These are phyloP conservation scores for Bombus waltoni DNA, from an alignment of 1,140 invertebrate genomes.

Conservation along the genomic window DNA sequence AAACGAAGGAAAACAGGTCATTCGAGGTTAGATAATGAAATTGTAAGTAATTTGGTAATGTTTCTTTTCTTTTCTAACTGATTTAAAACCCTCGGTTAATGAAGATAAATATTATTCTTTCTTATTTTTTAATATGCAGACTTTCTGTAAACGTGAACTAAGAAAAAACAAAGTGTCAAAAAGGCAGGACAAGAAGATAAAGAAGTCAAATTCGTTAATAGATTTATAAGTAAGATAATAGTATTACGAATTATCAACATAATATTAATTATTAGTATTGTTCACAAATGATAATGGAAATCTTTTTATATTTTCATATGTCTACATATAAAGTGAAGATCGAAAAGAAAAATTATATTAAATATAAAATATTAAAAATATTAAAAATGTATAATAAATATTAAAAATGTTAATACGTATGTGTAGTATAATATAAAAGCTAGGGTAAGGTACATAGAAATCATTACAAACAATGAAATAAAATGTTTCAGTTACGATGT, in stretches of 20 bases:
- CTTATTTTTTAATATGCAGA: not conserved
- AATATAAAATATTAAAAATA: not conserved
- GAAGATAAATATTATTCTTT: not conserved
- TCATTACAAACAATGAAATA: slow-evolving; percentile 27
- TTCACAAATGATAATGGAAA: not conserved
- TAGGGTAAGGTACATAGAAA: not conserved
- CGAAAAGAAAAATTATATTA: too few species aligned
- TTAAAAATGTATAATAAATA: too few species aligned
- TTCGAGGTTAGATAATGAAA: not conserved
- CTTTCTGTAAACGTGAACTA: not conserved
- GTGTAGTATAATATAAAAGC: not conserved
- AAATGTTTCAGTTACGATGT: slow-evolving; percentile 57
- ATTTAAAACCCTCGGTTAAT: not conserved
- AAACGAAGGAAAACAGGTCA: not conserved
- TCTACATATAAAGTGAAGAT: not conserved
- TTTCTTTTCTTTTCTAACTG: not conserved
- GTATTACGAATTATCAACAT: not conserved
- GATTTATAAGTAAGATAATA: not conserved
- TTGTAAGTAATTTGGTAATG: slow-evolving; percentile 24
- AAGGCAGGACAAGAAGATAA: not conserved
- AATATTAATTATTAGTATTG: not conserved
- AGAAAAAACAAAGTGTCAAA: not conserved
- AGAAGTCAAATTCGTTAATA: not conserved
- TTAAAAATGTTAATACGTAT: not conserved
- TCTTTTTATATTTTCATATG: slow-evolving; percentile 22